Conservation (phyloP, 1,140 invertebrate species). For the Ganaspis sp. region DNA sequence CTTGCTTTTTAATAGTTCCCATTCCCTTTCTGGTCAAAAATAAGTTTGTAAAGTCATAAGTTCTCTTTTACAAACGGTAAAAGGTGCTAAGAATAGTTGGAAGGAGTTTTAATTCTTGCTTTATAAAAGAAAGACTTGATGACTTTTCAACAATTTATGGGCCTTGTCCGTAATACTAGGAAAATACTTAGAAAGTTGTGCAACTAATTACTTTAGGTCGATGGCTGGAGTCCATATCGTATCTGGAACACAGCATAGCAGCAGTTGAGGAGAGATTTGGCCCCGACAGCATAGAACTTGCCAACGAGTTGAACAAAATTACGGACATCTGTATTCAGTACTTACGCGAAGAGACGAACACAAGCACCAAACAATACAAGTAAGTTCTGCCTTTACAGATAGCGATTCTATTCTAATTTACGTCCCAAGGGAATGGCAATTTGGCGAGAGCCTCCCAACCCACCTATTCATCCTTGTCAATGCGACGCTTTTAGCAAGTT, state of each 20-base stretch:
- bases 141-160: neutral
- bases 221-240: slow-evolving; percentile 71
- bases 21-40: no score
- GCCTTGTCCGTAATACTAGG: neutral
- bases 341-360: slow-evolving; percentile 57
- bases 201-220: slow-evolving; percentile 58
- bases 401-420: slow-evolving; percentile 36
- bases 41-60: no score
- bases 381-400: slow-evolving; percentile 47
- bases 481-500: slow-evolving; percentile 17
- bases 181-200: slow-evolving; percentile 30
- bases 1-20: no score
- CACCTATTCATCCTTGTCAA: neutral
- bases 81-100: no score
- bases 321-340: slow-evolving; percentile 69
- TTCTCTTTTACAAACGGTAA: no score
- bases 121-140: neutral
- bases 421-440: slow-evolving; percentile 33
- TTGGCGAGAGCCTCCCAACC: neutral
- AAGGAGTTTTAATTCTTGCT: neutral
- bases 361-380: slow-evolving; percentile 60
- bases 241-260: slow-evolving; percentile 73
- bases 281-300: slow-evolving; percentile 77
- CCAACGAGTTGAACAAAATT: slow-evolving; percentile 77
- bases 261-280: slow-evolving; percentile 77